These are phyloP conservation scores for Dasypolia templi DNA, from an alignment of 2,888 invertebrate genomes.

Conservation along the genomic window DNA sequence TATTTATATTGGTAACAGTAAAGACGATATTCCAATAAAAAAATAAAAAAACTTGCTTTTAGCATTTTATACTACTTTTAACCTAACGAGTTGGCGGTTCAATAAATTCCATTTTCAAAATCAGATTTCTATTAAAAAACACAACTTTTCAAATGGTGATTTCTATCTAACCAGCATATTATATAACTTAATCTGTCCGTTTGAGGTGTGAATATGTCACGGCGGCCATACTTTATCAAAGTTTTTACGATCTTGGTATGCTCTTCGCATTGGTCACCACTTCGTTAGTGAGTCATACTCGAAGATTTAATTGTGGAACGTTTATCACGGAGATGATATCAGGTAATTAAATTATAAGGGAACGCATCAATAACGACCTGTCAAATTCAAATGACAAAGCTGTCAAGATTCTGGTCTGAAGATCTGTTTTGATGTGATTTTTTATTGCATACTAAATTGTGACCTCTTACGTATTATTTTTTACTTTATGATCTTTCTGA, in stretches of 20 bases:
- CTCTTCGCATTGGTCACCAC: conserved; percentile 53
- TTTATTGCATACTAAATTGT: conserved; percentile 30
- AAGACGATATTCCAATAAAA: conserved; percentile 16
- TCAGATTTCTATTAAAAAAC: conserved; percentile 22
- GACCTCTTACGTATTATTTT: conserved; percentile 28
- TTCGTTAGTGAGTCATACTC: conserved; percentile 63
- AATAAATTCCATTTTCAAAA: conserved; percentile 34
- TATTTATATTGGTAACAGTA: conserved; percentile 17
- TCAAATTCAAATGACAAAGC: conserved; percentile 56
- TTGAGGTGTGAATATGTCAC: conserved; percentile 52
- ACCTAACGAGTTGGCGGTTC: background rate
- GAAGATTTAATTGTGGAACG: conserved; percentile 56
- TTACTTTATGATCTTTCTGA: conserved; percentile 16
- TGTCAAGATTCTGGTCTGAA: conserved; percentile 53
- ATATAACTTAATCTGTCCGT: conserved; percentile 49
- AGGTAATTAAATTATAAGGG: conserved; percentile 55
- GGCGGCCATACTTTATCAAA: conserved; percentile 46
- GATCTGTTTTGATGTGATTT: conserved; percentile 16
- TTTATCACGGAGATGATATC: conserved; percentile 51
- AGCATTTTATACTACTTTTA: conserved; percentile 16
- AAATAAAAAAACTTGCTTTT: conserved; percentile 35
- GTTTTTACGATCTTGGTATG: conserved; percentile 59
- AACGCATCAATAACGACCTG: conserved; percentile 54
- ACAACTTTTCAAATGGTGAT: conserved; percentile 39
- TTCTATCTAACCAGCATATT: conserved; percentile 39